Conservation (phyloP, 92 coral and sea anemone species). For the Pocillopora grandis region DNA sequence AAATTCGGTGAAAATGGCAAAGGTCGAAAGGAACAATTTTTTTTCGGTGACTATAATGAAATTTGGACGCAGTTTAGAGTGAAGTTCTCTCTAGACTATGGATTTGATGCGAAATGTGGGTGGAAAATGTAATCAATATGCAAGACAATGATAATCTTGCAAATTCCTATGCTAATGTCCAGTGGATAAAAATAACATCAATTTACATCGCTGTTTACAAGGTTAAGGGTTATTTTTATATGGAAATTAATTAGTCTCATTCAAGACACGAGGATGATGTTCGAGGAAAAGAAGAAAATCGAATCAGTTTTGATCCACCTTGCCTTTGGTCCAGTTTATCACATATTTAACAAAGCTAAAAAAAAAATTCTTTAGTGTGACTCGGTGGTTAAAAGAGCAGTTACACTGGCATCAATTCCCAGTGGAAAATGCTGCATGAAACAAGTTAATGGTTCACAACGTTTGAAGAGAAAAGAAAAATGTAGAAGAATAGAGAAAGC, state of each 20-base stretch:
- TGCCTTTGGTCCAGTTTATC: no score
- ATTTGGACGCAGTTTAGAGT: neutral
- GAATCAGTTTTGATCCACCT: neutral
- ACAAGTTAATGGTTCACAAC: no score
- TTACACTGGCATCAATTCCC: no score
- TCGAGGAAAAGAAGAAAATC: neutral
- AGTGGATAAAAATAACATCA: neutral
- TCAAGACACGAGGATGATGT: no score
- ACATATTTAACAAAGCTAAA: no score
- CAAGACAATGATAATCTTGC: neutral
- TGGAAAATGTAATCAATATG: neutral
- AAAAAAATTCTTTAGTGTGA: no score
- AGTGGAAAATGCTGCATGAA: no score
- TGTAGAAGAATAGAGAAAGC: no score
- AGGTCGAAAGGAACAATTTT: neutral
- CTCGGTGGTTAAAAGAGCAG: no score
- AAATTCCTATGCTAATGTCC: slow-evolving; percentile 15
- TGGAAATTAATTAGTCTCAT: no score
- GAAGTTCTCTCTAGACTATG: neutral
- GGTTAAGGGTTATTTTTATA: neutral
- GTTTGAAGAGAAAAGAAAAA: no score
- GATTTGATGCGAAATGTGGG: slow-evolving; percentile 5
- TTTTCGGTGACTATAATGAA: slow-evolving; percentile 7
- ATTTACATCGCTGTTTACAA: neutral
- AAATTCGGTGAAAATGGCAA: neutral